These are phyloP conservation scores for Cataglyphis albicans DNA, from an alignment of 2,888 invertebrate species.

Conservation along the genomic window DNA sequence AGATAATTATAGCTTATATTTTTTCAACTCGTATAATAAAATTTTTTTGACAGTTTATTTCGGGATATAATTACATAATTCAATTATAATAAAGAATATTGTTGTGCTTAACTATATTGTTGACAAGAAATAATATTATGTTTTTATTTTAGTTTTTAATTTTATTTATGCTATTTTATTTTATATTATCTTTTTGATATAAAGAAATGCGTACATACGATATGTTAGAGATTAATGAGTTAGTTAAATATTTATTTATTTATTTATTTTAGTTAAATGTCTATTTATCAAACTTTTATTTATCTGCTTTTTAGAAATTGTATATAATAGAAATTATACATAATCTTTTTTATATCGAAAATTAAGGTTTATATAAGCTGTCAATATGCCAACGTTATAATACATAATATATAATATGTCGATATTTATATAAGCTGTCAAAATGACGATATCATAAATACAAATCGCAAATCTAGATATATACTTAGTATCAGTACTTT, in stretches of 20 bases:
- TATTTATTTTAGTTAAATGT: constrained; percentile 16
- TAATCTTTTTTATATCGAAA: not conserved
- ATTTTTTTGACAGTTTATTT: not conserved
- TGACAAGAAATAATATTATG: not conserved
- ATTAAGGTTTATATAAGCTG: not conserved
- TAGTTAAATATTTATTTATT: not conserved
- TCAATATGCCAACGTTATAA: too few relatives aligned
- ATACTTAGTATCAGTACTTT: not conserved
- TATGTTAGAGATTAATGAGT: not conserved
- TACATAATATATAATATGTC: too few relatives aligned
- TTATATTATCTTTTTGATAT: not conserved
- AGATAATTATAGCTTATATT: not conserved
- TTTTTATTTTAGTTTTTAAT: not conserved
- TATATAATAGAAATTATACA: not conserved
- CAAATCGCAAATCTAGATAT: not conserved
- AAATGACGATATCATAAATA: not conserved
- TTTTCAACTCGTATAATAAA: not conserved
- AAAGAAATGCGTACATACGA: not conserved
- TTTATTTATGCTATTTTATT: not conserved
- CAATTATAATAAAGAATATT: constrained; percentile 7
- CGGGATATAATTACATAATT: not conserved
- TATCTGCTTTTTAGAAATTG: not conserved
- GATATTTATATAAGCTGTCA: not conserved
- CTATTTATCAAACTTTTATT: constrained; percentile 19
- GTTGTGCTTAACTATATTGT: not conserved